Evolutionary conservation across 2,113 vertebrate genomes (phyloP), one percentile per base, ranked within the genome.

Genomic region (Pelodiscus sinensis): DNA sequence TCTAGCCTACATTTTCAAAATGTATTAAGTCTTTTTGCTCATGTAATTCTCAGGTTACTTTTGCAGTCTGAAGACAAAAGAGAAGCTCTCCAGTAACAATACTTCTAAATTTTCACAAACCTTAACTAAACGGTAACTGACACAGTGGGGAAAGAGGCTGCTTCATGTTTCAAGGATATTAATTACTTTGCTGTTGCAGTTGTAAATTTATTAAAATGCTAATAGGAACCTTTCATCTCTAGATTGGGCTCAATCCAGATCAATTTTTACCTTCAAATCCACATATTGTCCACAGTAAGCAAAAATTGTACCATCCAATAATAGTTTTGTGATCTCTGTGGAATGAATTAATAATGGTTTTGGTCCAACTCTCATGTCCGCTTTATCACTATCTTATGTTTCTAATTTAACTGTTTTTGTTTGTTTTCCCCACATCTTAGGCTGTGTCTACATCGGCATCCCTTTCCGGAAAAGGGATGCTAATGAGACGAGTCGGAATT

Each of bases 291-390:
- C 82, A 31, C 62, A 95, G 82, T 92, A 94, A 96, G 60, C 93
- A 92, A 92, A 90, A 95, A 96, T 92, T 92, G 84, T 92, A 81
- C 78, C 87, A 90, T 8, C 92, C 75, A 94, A 75, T 51, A 79
- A 87, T 81, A 82, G 56, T 85, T 56, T 80, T 93, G 58, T 89
- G 92, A 93, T 81, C 88, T 94, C 68, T 44, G n/a, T 19, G 21
- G 56, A 90, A 68, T 27, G 52, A 96, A 81, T 11, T 90, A 94
- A 95, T 88, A 94, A 95, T 89, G 83, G 87, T 89, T 92, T 79
- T 85, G 58, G 31, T 56, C 38, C 15, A 6, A 0, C 78, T 84
- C 87, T 78, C 92, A 87, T 79, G 54, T 80, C 38, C 82, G 73
- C 31, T 24, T 4, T 0, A 2, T 18, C 31, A 52, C 3, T n/a